Percentiles rank a stretch among this genome's conserved stretches.
These are phyloP conservation scores for Poeciliopsis turneri DNA, from an alignment of 2,797 vertebrate species.

Conservation along the genomic window DNA sequence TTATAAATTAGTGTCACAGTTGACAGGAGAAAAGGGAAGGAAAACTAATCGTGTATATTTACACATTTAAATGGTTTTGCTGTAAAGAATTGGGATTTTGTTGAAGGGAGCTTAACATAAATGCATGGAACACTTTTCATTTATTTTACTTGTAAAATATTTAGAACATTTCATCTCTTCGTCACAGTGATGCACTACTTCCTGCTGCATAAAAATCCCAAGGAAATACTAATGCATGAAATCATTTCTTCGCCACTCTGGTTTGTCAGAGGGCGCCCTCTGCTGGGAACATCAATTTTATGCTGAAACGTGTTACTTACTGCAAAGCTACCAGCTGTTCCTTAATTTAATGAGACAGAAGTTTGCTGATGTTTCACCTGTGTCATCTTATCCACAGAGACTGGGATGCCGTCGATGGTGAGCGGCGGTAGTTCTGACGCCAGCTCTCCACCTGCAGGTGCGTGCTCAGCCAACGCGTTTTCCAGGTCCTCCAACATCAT, in stretches of 20 bases:
- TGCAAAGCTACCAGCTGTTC: background rate
- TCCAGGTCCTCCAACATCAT: constrained; percentile 98
- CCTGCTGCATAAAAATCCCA: background rate
- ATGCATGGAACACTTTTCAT: background rate
- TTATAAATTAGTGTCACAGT: background rate
- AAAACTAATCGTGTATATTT: background rate
- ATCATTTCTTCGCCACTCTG: background rate
- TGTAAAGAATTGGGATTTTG: background rate
- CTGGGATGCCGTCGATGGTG: constrained; percentile 97
- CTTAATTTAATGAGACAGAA: background rate
- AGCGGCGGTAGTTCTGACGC: constrained; percentile 95
- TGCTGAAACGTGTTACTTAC: background rate
- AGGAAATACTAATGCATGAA: background rate
- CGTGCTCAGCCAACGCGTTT: constrained; percentile 93
- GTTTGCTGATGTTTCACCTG: constrained; percentile 81
- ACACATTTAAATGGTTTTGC: background rate
- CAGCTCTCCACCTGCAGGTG: constrained; percentile 91
- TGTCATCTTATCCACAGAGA: constrained; percentile 99
- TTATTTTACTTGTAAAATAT: background rate
- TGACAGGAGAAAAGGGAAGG: background rate
- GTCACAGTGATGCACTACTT: background rate
- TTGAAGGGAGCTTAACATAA: background rate
- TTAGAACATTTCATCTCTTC: background rate
- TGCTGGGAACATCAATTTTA: constrained; percentile 40
- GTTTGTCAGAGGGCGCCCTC: constrained; percentile 56